These are phyloP conservation scores for Phoxinus phoxinus DNA, from an alignment of 2,113 vertebrate genomes.

Conservation along the genomic window DNA sequence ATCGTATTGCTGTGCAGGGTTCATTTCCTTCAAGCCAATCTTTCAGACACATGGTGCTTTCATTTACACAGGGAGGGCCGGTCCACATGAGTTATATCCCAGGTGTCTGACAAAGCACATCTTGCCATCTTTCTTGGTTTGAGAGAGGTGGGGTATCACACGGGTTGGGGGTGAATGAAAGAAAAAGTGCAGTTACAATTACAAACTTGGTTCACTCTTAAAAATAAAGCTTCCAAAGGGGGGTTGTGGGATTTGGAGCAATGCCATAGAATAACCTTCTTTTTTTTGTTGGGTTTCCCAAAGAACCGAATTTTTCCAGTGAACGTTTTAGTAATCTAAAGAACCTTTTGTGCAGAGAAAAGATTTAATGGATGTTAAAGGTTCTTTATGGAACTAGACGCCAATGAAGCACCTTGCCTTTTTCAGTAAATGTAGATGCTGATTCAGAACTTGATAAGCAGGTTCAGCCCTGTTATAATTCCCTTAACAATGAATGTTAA, in stretches of 20 bases:
- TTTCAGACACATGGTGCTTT: conserved; percentile 17
- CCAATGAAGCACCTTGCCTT: not conserved
- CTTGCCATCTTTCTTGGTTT: conserved; percentile 20
- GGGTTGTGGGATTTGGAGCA: too few species aligned
- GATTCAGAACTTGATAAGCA: conserved; percentile 2
- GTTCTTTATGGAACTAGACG: too few species aligned
- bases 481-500: not conserved
- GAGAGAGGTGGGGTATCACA: not conserved
- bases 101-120: conserved; percentile 35
- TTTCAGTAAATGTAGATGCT: not conserved
- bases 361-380: too few species aligned
- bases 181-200: conserved; percentile 23
- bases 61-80: not conserved
- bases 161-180: not conserved
- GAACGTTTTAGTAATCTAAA: too few species aligned
- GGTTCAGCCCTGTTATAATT: not conserved
- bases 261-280: too few species aligned
- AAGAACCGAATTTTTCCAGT: too few species aligned
- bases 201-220: conserved; percentile 21
- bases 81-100: conserved; percentile 42
- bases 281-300: too few species aligned
- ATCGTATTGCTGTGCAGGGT: conserved; percentile 40
- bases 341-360: too few species aligned
- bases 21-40: conserved; percentile 40
- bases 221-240: too few species aligned